phyloP scores from a whole-genome alignment of 1,140 invertebrate genomes.

The Heliconius himera region DNA sequence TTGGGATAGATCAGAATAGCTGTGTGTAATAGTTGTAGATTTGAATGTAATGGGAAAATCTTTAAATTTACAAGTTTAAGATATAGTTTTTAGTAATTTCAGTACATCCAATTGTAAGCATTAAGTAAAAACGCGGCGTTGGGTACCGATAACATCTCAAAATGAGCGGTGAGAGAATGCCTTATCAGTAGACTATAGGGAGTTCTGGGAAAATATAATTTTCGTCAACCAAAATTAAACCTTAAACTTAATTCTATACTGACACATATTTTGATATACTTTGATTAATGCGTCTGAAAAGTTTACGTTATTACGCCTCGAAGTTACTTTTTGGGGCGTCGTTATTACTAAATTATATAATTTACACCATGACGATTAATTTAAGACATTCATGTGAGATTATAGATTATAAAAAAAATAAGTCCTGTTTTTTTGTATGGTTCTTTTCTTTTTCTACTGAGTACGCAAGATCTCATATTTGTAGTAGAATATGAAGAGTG shows the following conservation, averaged over 20 bases:
- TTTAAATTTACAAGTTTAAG: no score
- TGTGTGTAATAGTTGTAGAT: no score
- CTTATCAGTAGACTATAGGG: background rate
- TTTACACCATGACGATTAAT: background rate
- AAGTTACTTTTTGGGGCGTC: conserved; percentile 8
- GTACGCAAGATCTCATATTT: no score
- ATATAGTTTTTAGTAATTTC: no score
- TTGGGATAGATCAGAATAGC: no score
- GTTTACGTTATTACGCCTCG: conserved; percentile 25
- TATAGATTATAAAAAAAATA: no score
- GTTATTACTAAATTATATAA: conserved; percentile 15
- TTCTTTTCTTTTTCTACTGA: no score
- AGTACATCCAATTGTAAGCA: no score
- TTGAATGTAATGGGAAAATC: no score
- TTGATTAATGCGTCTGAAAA: conserved; percentile 47
- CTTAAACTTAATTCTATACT: background rate
- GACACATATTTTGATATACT: conserved; percentile 10
- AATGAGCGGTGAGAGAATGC: background rate
- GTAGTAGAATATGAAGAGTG: no score
- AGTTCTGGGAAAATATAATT: background rate
- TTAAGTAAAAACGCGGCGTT: background rate
- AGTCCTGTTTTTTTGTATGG: no score
- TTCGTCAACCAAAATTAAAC: background rate
- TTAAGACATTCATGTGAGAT: background rate
- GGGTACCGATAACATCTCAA: background rate